Evolutionary conservation across 2,113 vertebrate genomes (phyloP), one percentile per base, ranked within the genome.

Genomic region (Climacteris rufus): DNA sequence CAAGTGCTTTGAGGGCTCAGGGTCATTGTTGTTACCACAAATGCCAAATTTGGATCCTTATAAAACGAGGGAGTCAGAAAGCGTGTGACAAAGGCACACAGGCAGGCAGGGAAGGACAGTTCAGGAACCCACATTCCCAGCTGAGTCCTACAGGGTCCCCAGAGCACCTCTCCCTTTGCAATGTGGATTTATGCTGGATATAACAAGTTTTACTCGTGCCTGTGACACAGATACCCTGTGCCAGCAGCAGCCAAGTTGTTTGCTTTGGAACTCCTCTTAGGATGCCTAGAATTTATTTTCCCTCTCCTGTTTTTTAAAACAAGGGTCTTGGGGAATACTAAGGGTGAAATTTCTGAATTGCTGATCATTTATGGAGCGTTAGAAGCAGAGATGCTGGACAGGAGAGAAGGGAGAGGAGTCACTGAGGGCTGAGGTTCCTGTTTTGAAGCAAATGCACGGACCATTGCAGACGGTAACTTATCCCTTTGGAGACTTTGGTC

Each of bases 401-500:
- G 74, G 70, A 31, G 37, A 47, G n/a, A 81, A 15, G 25, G 30
- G 60, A 69, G 72, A 54, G 79, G 27, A 54, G 13, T 60, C 42
- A n/a, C 49, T 52, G 80, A 54, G 66, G 30, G 22, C 74, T 15
- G 42, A 66, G 13, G 30, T 35, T 71, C n/a, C 49, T 61, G 27
- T 54, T 90, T 37, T 31, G n/a, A 66, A 81, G 72, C 42, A 69
- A 80, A 37, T 4, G 1, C 40, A 37, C 3, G 13, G 53, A 59
- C n/a, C 1, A 0, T 22, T 21, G 8, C 18, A 33, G 47, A 31
- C 0, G 1, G 56, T 80, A 42, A 60, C 85, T 97, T 83, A 97
- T 94, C 75, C 45, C 65, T 5, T 68, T 21, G 37, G 56, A 97
- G 95, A 57, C 96, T 97, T 86, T 89, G 76, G 47, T 95, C 97